Percentiles rank a stretch among this genome's conserved stretches.
Evolutionary conservation across 2,113 vertebrate genomes (phyloP).

Genomic region (Tyrannus savana): DNA sequence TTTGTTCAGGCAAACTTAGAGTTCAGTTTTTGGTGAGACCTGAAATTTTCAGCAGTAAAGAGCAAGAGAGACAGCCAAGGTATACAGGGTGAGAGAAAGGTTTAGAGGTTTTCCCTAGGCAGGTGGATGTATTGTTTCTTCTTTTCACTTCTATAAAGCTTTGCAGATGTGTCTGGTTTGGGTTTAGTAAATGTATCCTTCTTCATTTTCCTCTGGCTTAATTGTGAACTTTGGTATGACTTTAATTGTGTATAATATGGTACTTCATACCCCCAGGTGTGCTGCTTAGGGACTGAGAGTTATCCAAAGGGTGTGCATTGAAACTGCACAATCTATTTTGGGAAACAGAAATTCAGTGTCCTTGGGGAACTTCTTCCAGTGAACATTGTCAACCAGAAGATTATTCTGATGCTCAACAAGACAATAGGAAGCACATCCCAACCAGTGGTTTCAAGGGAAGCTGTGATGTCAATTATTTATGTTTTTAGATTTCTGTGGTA

Average conservation of each 20-base stretch:
- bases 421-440: background rate
- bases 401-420: background rate
- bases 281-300: background rate
- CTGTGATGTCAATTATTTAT: background rate
- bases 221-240: background rate
- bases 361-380: background rate
- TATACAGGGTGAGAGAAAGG: background rate
- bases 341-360: background rate
- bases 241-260: background rate
- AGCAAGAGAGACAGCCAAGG: background rate
- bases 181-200: background rate
- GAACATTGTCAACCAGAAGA: background rate
- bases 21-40: background rate
- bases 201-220: background rate
- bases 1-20: background rate
- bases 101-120: background rate
- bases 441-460: background rate
- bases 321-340: background rate
- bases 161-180: background rate
- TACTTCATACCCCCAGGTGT: background rate
- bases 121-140: background rate
- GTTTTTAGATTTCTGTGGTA: background rate
- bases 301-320: background rate
- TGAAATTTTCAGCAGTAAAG: background rate
- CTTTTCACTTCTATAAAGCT: background rate